Evolutionary conservation across 2,797 vertebrate genomes (phyloP).

Genomic region (Acanthis flammea): DNA sequence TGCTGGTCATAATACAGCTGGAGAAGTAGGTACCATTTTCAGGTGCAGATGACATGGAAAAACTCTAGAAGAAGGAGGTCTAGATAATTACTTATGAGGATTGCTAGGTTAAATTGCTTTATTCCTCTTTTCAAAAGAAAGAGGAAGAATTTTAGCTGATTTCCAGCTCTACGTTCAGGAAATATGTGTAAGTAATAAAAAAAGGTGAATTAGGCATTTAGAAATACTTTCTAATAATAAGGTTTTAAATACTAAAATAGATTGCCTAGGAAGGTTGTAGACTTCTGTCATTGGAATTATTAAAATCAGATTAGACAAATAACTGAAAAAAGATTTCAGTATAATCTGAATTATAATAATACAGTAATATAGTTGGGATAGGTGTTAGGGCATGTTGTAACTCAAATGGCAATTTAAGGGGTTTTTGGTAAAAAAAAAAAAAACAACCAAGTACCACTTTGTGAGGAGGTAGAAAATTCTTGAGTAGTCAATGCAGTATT

Average conservation of each 20-base stretch:
- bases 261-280: not conserved
- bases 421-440: not conserved
- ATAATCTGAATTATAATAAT: not conserved
- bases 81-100: not conserved
- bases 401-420: not conserved
- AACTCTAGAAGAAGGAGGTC: not conserved
- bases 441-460: not conserved
- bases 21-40: not conserved
- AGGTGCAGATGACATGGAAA: not conserved
- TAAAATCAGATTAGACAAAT: not conserved
- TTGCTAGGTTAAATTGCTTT: not conserved
- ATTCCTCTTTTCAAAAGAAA: not conserved
- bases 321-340: not conserved
- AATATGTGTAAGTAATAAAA: not conserved
- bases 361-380: not conserved
- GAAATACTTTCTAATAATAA: not conserved
- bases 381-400: not conserved
- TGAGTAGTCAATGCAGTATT: not conserved
- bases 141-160: not conserved
- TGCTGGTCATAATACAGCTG: not conserved
- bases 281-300: not conserved
- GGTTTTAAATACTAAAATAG: not conserved
- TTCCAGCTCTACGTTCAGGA: not conserved
- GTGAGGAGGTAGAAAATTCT: not conserved
- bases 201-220: not conserved